These are phyloP conservation scores for Trichechus manatus DNA, from an alignment of 2,113 vertebrate species.

Conservation along the genomic window DNA sequence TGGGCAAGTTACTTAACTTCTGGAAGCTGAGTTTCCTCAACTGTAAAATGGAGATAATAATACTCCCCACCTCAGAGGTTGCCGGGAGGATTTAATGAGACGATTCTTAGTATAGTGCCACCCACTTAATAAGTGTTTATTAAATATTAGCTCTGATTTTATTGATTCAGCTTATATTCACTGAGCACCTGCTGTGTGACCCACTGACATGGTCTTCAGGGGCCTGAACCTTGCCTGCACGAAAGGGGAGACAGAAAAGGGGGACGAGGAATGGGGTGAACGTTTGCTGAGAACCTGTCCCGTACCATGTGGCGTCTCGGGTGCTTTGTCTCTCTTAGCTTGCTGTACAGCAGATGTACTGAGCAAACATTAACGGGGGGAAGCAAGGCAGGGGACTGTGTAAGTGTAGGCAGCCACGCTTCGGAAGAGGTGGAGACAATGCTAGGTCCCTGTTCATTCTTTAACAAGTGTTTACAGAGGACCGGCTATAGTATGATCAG, in stretches of 20 bases:
- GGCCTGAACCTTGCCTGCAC: neutral
- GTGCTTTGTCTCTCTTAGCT: neutral
- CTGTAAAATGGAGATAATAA: neutral
- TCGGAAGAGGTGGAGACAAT: neutral
- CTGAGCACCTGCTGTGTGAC: neutral
- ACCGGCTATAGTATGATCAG: neutral
- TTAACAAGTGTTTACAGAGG: neutral
- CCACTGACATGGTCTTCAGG: neutral
- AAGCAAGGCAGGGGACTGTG: neutral
- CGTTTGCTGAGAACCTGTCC: neutral
- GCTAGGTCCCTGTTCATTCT: neutral
- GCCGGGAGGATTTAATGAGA: neutral
- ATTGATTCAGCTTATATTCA: neutral
- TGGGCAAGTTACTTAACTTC: neutral
- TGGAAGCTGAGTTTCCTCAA: neutral
- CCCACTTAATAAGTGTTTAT: neutral
- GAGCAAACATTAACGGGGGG: neutral
- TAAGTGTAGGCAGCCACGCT: rapidly evolving
- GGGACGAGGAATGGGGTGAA: neutral
- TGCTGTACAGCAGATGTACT: neutral
- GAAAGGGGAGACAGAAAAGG: neutral
- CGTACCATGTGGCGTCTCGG: neutral
- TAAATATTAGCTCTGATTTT: neutral
- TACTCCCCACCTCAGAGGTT: neutral
- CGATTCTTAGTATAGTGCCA: neutral